Conservation (phyloP, 2,113 vertebrate genomes). For the Casuarius casuarius region DNA sequence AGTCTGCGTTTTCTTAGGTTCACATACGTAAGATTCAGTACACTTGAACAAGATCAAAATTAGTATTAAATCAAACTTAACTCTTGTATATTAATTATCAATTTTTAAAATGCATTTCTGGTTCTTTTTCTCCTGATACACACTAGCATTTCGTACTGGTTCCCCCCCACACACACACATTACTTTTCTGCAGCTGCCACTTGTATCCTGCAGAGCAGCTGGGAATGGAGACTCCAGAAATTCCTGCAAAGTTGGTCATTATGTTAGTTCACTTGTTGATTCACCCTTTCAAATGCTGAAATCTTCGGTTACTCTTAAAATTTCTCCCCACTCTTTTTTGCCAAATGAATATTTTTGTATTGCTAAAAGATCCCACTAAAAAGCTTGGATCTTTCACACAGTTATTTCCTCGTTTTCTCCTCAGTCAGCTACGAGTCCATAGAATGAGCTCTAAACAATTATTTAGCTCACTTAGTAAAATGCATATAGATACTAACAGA, state of each 20-base stretch:
- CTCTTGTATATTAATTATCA: not conserved
- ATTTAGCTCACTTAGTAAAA: not conserved
- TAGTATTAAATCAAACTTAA: not conserved
- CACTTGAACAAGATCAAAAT: not conserved
- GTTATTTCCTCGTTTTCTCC: not conserved
- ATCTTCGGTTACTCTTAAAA: not conserved
- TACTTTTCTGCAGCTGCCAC: not conserved
- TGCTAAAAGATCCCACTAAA: not conserved
- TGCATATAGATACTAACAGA: not conserved
- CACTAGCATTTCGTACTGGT: not conserved
- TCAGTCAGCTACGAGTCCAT: not conserved
- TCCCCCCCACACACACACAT: not conserved
- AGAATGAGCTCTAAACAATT: not conserved
- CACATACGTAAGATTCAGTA: not conserved
- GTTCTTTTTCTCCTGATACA: not conserved
- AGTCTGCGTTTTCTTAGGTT: not conserved
- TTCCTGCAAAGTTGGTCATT: not conserved
- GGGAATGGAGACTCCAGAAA: not conserved
- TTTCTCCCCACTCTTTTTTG: fast-evolving
- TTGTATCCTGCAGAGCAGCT: not conserved
- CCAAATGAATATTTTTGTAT: not conserved
- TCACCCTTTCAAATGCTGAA: not conserved
- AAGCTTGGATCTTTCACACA: not conserved
- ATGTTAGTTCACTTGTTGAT: not conserved
- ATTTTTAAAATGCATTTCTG: not conserved